A percentile compares a stretch with the other conserved stretches of the same genome.
Evolutionary conservation across 2,797 vertebrate genomes (phyloP).

Genomic region (Hirundo rustica): DNA sequence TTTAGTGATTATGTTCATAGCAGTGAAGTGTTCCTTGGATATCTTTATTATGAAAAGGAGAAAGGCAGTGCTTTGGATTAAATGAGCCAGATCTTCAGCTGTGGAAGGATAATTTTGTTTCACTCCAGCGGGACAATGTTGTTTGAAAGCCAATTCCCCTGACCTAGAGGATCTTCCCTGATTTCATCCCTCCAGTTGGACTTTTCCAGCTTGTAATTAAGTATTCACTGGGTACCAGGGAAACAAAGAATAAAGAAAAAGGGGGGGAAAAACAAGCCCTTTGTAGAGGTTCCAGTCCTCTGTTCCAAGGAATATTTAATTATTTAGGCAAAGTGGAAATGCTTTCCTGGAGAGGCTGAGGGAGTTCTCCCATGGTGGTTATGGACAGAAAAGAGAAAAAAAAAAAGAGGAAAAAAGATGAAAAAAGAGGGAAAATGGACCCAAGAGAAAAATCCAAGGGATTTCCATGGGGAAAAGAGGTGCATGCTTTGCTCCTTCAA

Average conservation of each 20-base stretch:
- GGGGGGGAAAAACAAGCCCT: conserved; percentile 20
- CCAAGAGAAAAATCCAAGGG: not conserved
- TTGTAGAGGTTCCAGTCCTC: conserved; percentile 45
- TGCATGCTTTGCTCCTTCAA: not conserved
- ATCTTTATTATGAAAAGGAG: not conserved
- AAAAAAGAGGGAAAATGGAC: not conserved
- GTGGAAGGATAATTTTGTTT: conserved; percentile 18
- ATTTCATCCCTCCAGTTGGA: conserved; percentile 39
- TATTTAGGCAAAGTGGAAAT: conserved; percentile 36
- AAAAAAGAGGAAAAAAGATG: not conserved
- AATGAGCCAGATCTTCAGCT: not conserved
- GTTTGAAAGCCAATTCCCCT: not conserved
- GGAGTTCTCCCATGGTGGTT: not conserved
- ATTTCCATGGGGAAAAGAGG: not conserved
- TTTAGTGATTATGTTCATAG: not conserved
- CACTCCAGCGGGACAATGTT: not conserved
- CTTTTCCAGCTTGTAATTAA: conserved; percentile 43
- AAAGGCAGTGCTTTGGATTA: not conserved
- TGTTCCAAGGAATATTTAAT: conserved; percentile 41
- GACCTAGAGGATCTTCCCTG: conserved; percentile 52
- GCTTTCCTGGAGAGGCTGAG: not conserved
- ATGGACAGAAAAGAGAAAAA: not conserved
- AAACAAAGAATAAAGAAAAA: conserved; percentile 43
- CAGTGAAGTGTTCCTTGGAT: not conserved
- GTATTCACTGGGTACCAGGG: not conserved